Percentiles rank a stretch among this genome's conserved stretches.
Conservation (phyloP, 1,140 invertebrate species). For the Zophobas morio region DNA sequence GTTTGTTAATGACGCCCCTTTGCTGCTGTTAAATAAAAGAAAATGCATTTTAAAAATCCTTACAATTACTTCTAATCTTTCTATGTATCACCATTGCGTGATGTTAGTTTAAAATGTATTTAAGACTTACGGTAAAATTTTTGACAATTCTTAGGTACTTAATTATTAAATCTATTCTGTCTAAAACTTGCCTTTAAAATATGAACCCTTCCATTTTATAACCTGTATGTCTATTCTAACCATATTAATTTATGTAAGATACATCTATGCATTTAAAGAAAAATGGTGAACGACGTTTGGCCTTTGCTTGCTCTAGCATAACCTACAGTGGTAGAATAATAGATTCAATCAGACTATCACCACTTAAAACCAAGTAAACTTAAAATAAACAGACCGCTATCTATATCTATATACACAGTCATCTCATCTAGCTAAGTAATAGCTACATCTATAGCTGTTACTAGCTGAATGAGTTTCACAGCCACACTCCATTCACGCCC, state of each 20-base stretch:
- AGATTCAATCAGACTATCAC: constrained; percentile 38
- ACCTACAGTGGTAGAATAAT: background rate
- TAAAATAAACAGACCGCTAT: constrained; percentile 41
- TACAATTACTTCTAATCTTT: background rate
- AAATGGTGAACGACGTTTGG: constrained; percentile 14
- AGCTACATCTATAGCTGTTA: constrained; percentile 25
- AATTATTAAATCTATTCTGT: constrained; percentile 7
- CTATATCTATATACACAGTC: constrained; percentile 45
- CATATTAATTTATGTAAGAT: background rate
- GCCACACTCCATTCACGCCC: constrained; percentile 50
- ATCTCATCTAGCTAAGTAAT: constrained; percentile 40
- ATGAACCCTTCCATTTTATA: constrained; percentile 21
- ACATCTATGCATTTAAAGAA: background rate
- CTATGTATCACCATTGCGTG: constrained; percentile 19
- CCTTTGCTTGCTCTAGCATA: background rate
- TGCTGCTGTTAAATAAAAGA: background rate
- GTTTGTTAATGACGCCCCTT: background rate
- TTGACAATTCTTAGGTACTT: constrained; percentile 1
- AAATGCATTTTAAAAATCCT: background rate
- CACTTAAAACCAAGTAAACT: constrained; percentile 41
- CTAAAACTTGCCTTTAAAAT: constrained; percentile 10
- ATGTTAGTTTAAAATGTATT: constrained; percentile 17
- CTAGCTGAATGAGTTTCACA: constrained; percentile 42
- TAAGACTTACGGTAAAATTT: background rate
- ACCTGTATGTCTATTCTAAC: background rate